Conservation (phyloP, 1,140 invertebrate species). For the Rhopalosiphum maidis region DNA sequence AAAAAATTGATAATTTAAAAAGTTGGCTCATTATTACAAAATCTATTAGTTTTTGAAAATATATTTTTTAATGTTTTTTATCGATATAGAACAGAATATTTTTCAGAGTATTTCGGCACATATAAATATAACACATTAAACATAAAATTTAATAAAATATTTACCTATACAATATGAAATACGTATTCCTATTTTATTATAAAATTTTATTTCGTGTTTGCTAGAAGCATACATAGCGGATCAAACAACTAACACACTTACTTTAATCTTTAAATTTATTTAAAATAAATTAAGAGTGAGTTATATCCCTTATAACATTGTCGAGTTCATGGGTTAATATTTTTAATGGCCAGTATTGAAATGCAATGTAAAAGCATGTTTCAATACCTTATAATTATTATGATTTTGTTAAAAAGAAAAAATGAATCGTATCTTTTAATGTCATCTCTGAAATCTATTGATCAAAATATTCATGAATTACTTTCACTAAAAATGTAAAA, state of each 20-base stretch:
- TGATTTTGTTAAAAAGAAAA: neutral
- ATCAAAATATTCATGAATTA: neutral
- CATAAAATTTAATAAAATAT: neutral
- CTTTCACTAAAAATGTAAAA: constrained; percentile 35
- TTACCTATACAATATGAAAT: neutral
- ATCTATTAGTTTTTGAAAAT: too few species aligned
- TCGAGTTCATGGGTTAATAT: neutral
- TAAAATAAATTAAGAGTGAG: neutral
- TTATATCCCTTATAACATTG: constrained; percentile 14
- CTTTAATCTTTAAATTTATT: neutral
- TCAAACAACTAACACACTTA: neutral
- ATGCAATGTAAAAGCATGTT: neutral
- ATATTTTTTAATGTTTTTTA: too few species aligned
- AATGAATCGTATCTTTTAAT: constrained; percentile 36
- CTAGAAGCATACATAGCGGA: neutral
- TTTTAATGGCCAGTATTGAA: neutral
- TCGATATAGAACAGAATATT: too few species aligned
- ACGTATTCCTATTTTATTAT: neutral
- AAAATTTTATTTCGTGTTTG: constrained; percentile 12
- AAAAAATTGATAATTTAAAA: too few species aligned
- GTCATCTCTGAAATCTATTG: constrained; percentile 26
- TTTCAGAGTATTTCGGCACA: too few species aligned
- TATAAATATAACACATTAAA: too few species aligned
- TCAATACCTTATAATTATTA: constrained; percentile 25
- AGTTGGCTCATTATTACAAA: too few species aligned